These are phyloP conservation scores for Eupithecia insigniata DNA, from an alignment of 2,888 invertebrate genomes.

Conservation along the genomic window DNA sequence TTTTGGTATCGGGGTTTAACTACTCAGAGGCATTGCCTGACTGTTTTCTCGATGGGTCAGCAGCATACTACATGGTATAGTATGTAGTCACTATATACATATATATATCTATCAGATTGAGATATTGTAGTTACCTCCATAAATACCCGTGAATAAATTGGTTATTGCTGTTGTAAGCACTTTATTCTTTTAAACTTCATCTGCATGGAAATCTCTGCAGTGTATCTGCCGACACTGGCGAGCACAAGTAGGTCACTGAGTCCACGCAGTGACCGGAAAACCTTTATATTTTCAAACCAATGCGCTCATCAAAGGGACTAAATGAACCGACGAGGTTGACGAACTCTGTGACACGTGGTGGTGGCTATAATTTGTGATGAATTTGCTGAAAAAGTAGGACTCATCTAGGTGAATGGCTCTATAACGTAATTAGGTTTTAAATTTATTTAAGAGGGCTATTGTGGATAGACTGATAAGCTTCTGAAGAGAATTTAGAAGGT, in stretches of 20 bases:
- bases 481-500: neutral
- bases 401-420: neutral
- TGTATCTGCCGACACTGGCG: conserved; percentile 19
- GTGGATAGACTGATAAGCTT: neutral
- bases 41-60: neutral
- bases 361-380: neutral
- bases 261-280: conserved; percentile 67
- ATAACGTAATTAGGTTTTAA: no score
- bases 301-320: conserved; percentile 32
- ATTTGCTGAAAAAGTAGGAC: neutral
- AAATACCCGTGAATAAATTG: neutral
- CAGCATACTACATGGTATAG: neutral
- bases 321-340: conserved; percentile 14
- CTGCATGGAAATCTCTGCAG: conserved; percentile 18
- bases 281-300: conserved; percentile 55
- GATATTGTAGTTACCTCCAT: neutral
- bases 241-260: conserved; percentile 64
- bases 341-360: conserved; percentile 1
- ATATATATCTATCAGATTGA: no score
- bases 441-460: neutral
- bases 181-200: neutral
- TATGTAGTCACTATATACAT: no score
- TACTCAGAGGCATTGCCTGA: neutral
- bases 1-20: neutral
- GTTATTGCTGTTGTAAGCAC: neutral